Conservation (phyloP, 2,113 vertebrate species). For the Mola mola region DNA sequence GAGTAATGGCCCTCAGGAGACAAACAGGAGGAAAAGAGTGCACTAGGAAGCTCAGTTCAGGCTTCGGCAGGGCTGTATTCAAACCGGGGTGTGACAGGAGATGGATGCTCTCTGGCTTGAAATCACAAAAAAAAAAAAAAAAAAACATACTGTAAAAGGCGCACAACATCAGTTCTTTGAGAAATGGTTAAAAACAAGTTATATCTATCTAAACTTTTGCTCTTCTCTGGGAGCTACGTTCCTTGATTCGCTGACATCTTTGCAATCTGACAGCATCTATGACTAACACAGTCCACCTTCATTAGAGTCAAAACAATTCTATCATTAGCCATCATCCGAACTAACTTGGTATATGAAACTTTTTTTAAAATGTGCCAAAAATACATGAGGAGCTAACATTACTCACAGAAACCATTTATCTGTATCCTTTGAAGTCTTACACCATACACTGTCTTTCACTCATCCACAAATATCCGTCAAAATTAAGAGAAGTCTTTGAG, state of each 20-base stretch:
- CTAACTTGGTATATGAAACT: constrained; percentile 7
- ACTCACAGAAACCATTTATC: background rate
- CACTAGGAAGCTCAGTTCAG: no score
- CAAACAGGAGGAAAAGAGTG: no score
- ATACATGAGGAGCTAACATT: no score
- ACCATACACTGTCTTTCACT: background rate
- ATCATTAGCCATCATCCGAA: background rate
- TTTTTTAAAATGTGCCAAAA: background rate
- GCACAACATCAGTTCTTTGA: constrained; percentile 46
- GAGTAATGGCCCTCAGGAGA: no score
- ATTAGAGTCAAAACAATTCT: constrained; percentile 10
- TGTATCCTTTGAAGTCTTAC: constrained; percentile 6
- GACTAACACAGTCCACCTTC: constrained; percentile 16
- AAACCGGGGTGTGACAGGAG: constrained; percentile 42
- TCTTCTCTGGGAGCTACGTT: constrained; percentile 9
- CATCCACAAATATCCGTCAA: constrained; percentile 15
- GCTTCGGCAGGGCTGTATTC: no score
- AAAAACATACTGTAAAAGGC: no score
- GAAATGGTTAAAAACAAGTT: constrained; percentile 48
- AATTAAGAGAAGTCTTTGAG: constrained; percentile 15
- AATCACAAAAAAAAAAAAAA: no score
- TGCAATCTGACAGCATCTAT: constrained; percentile 11
- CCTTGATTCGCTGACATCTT: constrained; percentile 6
- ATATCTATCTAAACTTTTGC: constrained; percentile 16
- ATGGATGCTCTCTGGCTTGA: constrained; percentile 57